Evolutionary conservation across 2,888 invertebrate species (phyloP).

Genomic region (Plutella xylostella): DNA sequence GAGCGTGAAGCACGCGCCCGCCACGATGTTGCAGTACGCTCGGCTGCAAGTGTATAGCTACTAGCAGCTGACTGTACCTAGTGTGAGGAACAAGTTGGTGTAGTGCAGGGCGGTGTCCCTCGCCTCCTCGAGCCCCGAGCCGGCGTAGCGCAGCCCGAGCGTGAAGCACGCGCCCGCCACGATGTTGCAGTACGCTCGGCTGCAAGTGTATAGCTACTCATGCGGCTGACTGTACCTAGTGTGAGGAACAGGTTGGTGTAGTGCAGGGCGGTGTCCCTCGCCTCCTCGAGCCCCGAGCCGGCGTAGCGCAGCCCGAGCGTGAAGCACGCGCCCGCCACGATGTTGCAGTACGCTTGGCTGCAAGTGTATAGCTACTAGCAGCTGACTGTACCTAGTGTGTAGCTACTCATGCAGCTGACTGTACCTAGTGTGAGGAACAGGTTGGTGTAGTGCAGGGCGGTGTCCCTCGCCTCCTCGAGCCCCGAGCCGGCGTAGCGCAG

Average conservation of each 20-base stretch:
- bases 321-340: conserved; percentile 94
- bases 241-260: conserved; percentile 78
- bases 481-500: conserved; percentile 95
- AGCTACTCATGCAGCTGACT: no score
- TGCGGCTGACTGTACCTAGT: no score
- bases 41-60: no score
- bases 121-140: no score
- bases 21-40: no score
- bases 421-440: conserved; percentile 74
- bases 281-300: conserved; percentile 87
- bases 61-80: no score
- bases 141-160: conserved; percentile 90
- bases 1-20: no score
- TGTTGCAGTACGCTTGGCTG: conserved; percentile 97
- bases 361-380: no score
- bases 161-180: conserved; percentile 95
- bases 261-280: conserved; percentile 81
- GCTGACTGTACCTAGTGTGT: no score
- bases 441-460: conserved; percentile 79
- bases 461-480: conserved; percentile 82
- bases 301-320: conserved; percentile 94
- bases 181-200: conserved; percentile 96
- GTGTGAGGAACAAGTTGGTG: no score
- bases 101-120: no score
- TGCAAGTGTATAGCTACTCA: no score